Evolutionary conservation across 1,140 invertebrate genomes (phyloP).

Genomic region (Lucilia cuprina): DNA sequence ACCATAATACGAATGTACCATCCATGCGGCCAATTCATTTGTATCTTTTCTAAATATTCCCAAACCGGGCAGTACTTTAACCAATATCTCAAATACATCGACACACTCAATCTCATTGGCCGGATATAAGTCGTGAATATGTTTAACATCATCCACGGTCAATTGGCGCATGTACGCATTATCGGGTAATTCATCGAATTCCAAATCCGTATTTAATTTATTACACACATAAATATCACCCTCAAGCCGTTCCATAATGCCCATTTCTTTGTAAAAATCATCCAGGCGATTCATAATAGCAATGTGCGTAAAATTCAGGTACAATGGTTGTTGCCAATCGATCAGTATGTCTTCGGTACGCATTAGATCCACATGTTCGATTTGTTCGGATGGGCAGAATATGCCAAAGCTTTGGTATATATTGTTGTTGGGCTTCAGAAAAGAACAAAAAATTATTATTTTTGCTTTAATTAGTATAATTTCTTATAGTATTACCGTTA

Average conservation of each 20-base stretch:
- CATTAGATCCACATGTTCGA: constrained; percentile 74
- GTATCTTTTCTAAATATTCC: constrained; percentile 74
- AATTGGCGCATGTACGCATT: constrained; percentile 74
- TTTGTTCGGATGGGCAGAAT: constrained; percentile 77
- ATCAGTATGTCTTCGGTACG: constrained; percentile 77
- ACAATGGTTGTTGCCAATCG: constrained; percentile 78
- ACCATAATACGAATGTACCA: constrained; percentile 87
- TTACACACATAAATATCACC: constrained; percentile 79
- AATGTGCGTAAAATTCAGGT: constrained; percentile 82
- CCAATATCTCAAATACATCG: constrained; percentile 80
- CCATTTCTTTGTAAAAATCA: constrained; percentile 66
- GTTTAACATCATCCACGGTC: constrained; percentile 76
- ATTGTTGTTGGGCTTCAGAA: constrained; percentile 80
- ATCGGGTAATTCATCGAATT: constrained; percentile 69
- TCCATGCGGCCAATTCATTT: constrained; percentile 79
- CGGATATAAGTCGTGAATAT: constrained; percentile 83
- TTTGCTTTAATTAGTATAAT: constrained; percentile 5
- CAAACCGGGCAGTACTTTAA: constrained; percentile 75
- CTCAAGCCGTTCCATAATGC: constrained; percentile 74
- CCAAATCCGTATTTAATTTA: constrained; percentile 66
- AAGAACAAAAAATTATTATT: too few species aligned
- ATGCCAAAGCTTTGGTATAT: constrained; percentile 82
- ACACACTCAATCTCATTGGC: constrained; percentile 85
- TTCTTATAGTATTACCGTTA: constrained; percentile 69
- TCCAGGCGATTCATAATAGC: constrained; percentile 77